These are phyloP conservation scores for Myiozetetes cayanensis DNA, from an alignment of 2,113 vertebrate species.

Conservation along the genomic window DNA sequence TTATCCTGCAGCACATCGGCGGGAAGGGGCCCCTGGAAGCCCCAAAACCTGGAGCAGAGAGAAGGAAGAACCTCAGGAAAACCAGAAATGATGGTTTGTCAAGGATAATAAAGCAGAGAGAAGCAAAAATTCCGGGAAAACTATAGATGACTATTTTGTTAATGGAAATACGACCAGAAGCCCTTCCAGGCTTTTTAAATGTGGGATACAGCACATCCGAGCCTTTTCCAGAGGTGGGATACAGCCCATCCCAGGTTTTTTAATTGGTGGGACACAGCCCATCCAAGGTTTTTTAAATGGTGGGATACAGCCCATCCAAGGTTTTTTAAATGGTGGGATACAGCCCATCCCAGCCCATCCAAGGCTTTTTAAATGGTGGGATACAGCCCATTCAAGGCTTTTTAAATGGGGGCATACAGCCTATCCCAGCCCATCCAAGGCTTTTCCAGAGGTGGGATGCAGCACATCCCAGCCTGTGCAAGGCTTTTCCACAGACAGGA, in stretches of 20 bases:
- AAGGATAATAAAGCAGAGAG: neutral
- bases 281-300: too few species aligned
- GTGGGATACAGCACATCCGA: neutral
- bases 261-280: neutral
- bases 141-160: neutral
- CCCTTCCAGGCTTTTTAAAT: fast-evolving
- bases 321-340: neutral
- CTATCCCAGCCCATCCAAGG: neutral
- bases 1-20: neutral
- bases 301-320: neutral
- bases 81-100: neutral
- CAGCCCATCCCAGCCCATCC: neutral
- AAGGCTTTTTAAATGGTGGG: neutral
- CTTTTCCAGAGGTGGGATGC: neutral
- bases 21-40: neutral
- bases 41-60: neutral
- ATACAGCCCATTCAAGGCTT: neutral
- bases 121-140: neutral
- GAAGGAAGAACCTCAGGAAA: neutral
- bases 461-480: neutral
- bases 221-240: neutral
- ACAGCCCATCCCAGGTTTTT: neutral
- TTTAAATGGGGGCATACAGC: neutral
- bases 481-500: neutral
- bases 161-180: neutral